These are phyloP conservation scores for Apotomis turbidana DNA, from an alignment of 2,888 invertebrate genomes.

Conservation along the genomic window DNA sequence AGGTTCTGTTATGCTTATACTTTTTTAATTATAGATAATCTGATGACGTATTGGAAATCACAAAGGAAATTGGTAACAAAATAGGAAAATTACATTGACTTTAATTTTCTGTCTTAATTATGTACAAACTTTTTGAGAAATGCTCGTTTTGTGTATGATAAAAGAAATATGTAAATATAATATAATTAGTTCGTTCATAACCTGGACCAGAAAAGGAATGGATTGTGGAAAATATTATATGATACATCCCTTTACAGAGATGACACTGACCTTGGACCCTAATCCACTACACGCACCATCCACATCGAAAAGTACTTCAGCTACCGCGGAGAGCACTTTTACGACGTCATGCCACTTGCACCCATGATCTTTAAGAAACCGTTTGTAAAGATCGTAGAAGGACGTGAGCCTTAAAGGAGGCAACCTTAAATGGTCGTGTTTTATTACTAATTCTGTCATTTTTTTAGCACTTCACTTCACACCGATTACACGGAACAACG, in stretches of 20 bases:
- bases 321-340: constrained; percentile 72
- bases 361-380: constrained; percentile 78
- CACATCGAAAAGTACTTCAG: constrained; percentile 78
- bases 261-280: constrained; percentile 75
- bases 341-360: constrained; percentile 80
- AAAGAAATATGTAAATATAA: neutral
- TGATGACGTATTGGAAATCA: no score
- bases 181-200: neutral
- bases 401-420: constrained; percentile 64
- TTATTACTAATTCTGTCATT: constrained; percentile 71
- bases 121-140: no score
- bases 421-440: constrained; percentile 62
- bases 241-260: constrained; percentile 20
- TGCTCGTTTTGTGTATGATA: no score
- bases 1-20: no score
- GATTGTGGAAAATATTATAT: neutral
- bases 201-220: neutral
- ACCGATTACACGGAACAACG: constrained; percentile 29
- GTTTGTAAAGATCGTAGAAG: constrained; percentile 76
- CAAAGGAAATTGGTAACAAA: no score
- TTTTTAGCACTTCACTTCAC: constrained; percentile 57
- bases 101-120: no score
- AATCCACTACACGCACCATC: constrained; percentile 73
- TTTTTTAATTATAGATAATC: neutral
- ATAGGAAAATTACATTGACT: no score